A percentile compares a stretch with the other conserved stretches of the same genome.
Conservation (phyloP, 2,888 invertebrate genomes). For the Ernsta delagoae region DNA sequence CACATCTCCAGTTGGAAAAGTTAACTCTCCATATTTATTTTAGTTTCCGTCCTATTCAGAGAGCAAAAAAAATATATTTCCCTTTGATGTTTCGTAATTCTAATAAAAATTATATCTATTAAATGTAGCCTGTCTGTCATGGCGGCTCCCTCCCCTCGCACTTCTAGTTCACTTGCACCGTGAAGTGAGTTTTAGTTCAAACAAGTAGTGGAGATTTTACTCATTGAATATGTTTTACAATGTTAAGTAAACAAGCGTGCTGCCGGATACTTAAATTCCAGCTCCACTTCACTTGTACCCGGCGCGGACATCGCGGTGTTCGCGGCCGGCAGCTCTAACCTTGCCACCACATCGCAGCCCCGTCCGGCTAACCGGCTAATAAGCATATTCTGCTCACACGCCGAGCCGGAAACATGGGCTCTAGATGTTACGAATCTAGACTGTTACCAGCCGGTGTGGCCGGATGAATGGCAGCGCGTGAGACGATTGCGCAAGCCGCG, state of each 20-base stretch:
- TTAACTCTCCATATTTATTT: slow-evolving; percentile 19
- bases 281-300: slow-evolving; percentile 2
- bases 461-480: slow-evolving; percentile 80
- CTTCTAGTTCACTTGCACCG: slow-evolving; percentile 7
- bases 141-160: slow-evolving; percentile 19
- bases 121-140: slow-evolving; percentile 16
- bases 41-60: slow-evolving; percentile 24
- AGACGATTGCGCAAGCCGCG: slow-evolving; percentile 54
- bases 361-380: slow-evolving; percentile 15
- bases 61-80: slow-evolving; percentile 25
- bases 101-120: slow-evolving; percentile 25
- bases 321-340: slow-evolving; percentile 38
- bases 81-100: slow-evolving; percentile 27
- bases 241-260: background rate
- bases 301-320: slow-evolving; percentile 4
- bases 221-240: background rate
- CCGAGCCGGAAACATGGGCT: slow-evolving; percentile 45
- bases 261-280: background rate
- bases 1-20: slow-evolving; percentile 26
- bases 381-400: slow-evolving; percentile 44
- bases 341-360: slow-evolving; percentile 37
- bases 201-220: background rate
- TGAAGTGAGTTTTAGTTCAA: background rate
- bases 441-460: slow-evolving; percentile 66
- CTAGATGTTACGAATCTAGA: slow-evolving; percentile 49